A percentile compares a stretch with the other conserved stretches of the same genome.
These are phyloP conservation scores for Corythaixoides concolor DNA, from an alignment of 2,113 vertebrate species.

Conservation along the genomic window DNA sequence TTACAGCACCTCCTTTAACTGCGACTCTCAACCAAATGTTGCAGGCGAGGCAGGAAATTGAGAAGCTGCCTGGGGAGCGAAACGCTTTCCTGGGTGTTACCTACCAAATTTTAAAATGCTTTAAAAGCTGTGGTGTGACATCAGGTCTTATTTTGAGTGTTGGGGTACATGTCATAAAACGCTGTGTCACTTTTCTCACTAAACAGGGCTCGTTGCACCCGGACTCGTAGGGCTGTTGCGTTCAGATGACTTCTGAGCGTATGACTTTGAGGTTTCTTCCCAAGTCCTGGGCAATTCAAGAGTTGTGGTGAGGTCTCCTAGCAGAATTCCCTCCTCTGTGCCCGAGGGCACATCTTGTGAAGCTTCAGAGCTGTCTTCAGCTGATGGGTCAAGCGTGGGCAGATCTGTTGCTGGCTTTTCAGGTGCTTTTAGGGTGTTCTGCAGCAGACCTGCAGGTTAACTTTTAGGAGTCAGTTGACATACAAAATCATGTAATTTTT, in stretches of 20 bases:
- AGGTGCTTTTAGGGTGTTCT: background rate
- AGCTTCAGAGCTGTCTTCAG: background rate
- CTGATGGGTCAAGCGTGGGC: background rate
- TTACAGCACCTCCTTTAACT: background rate
- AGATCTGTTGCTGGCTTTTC: background rate
- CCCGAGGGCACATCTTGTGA: background rate
- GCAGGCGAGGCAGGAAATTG: background rate
- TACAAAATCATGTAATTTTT: background rate
- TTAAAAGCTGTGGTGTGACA: background rate
- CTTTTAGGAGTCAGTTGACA: background rate
- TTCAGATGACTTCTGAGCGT: background rate
- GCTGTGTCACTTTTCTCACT: background rate
- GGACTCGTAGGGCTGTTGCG: accelerated
- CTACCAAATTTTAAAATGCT: background rate
- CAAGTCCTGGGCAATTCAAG: accelerated
- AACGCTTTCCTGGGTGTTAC: background rate
- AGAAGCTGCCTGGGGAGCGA: background rate
- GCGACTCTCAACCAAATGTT: background rate
- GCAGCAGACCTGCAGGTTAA: background rate
- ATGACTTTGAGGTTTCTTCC: background rate
- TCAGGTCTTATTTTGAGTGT: background rate
- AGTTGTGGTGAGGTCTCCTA: background rate
- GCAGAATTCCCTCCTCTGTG: background rate
- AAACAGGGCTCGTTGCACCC: background rate
- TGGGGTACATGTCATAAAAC: background rate